These are phyloP conservation scores for Protophormia terraenovae DNA, from an alignment of 2,888 invertebrate species.

Conservation along the genomic window DNA sequence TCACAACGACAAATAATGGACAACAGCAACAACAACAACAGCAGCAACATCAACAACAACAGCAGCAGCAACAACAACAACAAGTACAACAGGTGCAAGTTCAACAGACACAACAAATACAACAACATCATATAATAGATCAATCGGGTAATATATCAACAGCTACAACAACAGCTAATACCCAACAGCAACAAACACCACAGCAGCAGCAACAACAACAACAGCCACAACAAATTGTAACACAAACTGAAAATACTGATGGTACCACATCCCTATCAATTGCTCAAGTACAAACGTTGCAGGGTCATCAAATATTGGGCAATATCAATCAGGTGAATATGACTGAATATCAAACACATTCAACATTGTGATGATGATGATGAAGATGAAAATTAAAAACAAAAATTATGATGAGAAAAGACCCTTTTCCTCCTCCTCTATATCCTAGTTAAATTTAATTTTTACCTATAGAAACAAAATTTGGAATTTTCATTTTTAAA, in stretches of 20 bases:
- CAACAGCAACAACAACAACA: conserved; percentile 74
- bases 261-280: conserved; percentile 81
- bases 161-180: conserved; percentile 64
- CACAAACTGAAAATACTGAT: conserved; percentile 81
- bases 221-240: conserved; percentile 77
- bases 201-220: conserved; percentile 70
- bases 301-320: conserved; percentile 81
- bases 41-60: conserved; percentile 71
- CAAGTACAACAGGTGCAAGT: conserved; percentile 76
- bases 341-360: conserved; percentile 79
- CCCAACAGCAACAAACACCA: conserved; percentile 69
- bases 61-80: conserved; percentile 73
- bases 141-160: conserved; percentile 80
- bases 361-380: conserved; percentile 71
- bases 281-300: conserved; percentile 81
- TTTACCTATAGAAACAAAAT: too few species aligned
- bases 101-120: conserved; percentile 74
- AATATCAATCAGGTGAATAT: conserved; percentile 82
- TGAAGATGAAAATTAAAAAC: background rate
- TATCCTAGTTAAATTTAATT: too few species aligned
- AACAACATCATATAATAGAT: conserved; percentile 80
- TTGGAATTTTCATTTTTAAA: too few species aligned
- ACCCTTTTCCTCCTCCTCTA: background rate
- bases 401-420: background rate
- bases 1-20: conserved; percentile 63